Base-by-base conservation (phyloP, 1,140 invertebrate species). In the Pseudomyrmex concolor region DNA sequence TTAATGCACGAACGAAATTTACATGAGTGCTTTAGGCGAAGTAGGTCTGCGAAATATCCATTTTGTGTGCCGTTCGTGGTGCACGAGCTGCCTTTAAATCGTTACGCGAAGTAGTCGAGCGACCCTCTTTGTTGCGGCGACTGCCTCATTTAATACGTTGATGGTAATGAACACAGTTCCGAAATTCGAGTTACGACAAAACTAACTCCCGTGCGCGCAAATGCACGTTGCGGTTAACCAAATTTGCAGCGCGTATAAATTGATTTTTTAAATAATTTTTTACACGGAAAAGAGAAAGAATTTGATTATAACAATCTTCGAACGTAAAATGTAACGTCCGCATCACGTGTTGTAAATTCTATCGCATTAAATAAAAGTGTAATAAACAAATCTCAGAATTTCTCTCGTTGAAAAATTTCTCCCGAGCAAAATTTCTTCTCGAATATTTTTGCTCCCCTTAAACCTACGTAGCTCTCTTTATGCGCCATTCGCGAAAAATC, bases 101-200 rank as follows among this genome's bases (percentile, higher is more conserved):
- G 9, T 34, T 51, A 25, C 25, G 34, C n/a, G n/a, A 54, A 50
- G 10, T 25, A 50, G 10, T 25, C 13, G 12, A 22, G 43, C n/a
- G 12, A 19, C 34, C 51, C 2, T 5, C 22, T 66, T 76, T 67
- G 48, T 67, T 67, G 22, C 25, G n/a, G n/a, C 48, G 25, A 50
- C 60, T 66, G 57, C 25, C 17, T 17, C 48, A 77, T 77, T 77
- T 77, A 77, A 76, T 25, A 55, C 48, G 50, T 67, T 54, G 25
- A 25, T 9, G 0, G 22, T 66, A 77, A 66, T 66, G 43, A 77
- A 54, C 22, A 77, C 59, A 34, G 34, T 55, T 13, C 62, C 48
- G 25, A 77, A 76, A 77, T 67, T 77, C 62, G 12, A 77, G 19
- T 43, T 54, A 19, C 1, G 9, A 54, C 12, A n/a, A 62, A 76